These are phyloP conservation scores for Thrips palmi DNA, from an alignment of 1,140 invertebrate genomes.

Conservation along the genomic window DNA sequence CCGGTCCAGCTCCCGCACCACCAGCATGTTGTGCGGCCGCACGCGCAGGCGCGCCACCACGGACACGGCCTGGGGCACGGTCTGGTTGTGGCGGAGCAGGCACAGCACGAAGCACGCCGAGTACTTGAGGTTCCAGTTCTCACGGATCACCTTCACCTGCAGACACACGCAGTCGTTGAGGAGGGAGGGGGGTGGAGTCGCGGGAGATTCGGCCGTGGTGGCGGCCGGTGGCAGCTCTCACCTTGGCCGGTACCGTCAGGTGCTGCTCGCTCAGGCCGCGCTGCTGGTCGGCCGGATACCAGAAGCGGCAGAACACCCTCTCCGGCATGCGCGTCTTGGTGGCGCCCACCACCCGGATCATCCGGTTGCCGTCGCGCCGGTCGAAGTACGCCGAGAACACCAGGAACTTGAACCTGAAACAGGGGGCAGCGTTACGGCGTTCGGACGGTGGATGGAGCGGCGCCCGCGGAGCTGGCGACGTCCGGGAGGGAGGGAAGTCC, in stretches of 20 bases:
- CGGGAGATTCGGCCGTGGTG: too few relatives aligned
- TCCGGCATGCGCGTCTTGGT: conserved; percentile 67
- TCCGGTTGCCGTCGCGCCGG: conserved; percentile 35
- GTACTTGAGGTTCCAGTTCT: conserved; percentile 89
- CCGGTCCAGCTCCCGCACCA: conserved; percentile 18
- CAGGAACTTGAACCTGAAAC: conserved; percentile 65
- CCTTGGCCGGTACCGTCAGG: conserved; percentile 49
- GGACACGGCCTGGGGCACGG: conserved; percentile 38
- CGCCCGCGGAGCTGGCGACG: too few relatives aligned
- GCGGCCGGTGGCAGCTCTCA: too few relatives aligned
- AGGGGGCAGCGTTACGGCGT: too few relatives aligned
- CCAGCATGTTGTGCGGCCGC: conserved; percentile 37
- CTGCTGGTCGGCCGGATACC: conserved; percentile 35
- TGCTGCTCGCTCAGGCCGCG: conserved; percentile 29
- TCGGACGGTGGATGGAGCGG: too few relatives aligned
- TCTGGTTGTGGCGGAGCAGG: conserved; percentile 35
- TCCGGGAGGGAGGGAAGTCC: too few relatives aligned
- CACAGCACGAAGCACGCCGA: conserved; percentile 80
- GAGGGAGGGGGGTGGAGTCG: too few relatives aligned
- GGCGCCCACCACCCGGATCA: conserved; percentile 66
- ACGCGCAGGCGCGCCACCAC: conserved; percentile 35
- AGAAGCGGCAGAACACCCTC: conserved; percentile 70
- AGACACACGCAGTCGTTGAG: too few relatives aligned
- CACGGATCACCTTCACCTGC: conserved; percentile 71
- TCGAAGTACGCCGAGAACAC: conserved; percentile 83